Evolutionary conservation across 1,140 invertebrate genomes (phyloP), one percentile per base, ranked within the genome.

Genomic region (Conus ventricosus): DNA sequence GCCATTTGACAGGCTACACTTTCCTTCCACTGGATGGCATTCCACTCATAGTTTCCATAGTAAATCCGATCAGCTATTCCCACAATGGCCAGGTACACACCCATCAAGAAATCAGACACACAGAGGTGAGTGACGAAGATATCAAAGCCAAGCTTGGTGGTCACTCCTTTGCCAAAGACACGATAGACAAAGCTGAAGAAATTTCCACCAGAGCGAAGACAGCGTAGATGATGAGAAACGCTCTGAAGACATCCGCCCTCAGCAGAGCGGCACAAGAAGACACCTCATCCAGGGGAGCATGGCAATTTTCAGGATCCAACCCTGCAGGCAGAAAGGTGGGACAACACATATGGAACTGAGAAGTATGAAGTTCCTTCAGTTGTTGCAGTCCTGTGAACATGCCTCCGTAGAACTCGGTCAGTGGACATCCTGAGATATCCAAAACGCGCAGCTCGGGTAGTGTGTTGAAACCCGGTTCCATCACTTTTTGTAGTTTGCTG

Each of bases 31-130:
- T 82, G 25, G 3, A 57, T 82, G 15, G 91, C 92, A 78, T 92
- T 85, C 60, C 85, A 88, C 23, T 90, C 87, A 84, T 94, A 94
- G 4, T 25, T 78, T 27, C 92, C 93, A 3, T 91, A 86, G 84
- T 91, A 94, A 25, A 85, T 27, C 15, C 89, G 83, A 82, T 94
- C 93, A 3, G 92, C 92, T 4, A 87, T 67, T 55, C 91, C 93
- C 23, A 94, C 93, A 11, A 94, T 92, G 20, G 91, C 87, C 78
- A 94, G 53, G 80, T 94, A 94, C 0, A 94, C 78, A 13, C 93
- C 93, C 93, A 94, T 94, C 11, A 93, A 15, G 20, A 93, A 88
- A 76, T 94, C 93, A 39, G 92, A 92, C 20, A 91, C 39, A 55
- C 89, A 89, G 15, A 94, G 85, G 88, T 92, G 91, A 10, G 91